A percentile compares a stretch with the other conserved stretches of the same genome.
Evolutionary conservation across 2,113 vertebrate genomes (phyloP).

Genomic region (Solenodon paradoxus): DNA sequence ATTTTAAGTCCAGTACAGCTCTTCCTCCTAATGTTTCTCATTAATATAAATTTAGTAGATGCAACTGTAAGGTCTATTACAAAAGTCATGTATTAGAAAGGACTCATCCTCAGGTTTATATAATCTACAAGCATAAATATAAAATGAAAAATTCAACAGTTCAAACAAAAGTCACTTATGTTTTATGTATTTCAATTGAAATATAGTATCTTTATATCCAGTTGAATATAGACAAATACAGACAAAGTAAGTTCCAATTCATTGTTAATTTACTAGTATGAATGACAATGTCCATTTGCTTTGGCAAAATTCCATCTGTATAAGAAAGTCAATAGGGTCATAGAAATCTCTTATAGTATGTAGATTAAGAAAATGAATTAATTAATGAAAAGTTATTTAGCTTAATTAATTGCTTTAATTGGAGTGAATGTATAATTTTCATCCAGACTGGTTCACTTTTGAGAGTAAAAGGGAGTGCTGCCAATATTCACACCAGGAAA

Average conservation of each 20-base stretch:
- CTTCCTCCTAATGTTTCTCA: constrained; percentile 39
- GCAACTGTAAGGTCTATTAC: neutral
- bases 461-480: neutral
- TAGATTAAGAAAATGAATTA: neutral
- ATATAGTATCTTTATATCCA: neutral
- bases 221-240: neutral
- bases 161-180: neutral
- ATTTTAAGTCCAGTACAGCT: constrained; percentile 45
- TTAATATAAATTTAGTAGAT: neutral
- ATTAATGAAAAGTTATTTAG: neutral
- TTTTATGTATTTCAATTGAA: neutral
- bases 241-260: neutral
- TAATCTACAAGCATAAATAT: neutral
- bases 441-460: neutral
- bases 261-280: neutral
- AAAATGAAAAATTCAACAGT: neutral
- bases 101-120: neutral
- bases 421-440: neutral
- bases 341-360: constrained; percentile 3
- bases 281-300: neutral
- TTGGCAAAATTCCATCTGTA: neutral
- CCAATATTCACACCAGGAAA: neutral
- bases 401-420: neutral
- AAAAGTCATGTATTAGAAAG: neutral
- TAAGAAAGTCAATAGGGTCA: neutral